Evolutionary conservation across 2,888 invertebrate genomes (phyloP), one percentile per base, ranked within the genome.

Genomic region (Phasia obesa): DNA sequence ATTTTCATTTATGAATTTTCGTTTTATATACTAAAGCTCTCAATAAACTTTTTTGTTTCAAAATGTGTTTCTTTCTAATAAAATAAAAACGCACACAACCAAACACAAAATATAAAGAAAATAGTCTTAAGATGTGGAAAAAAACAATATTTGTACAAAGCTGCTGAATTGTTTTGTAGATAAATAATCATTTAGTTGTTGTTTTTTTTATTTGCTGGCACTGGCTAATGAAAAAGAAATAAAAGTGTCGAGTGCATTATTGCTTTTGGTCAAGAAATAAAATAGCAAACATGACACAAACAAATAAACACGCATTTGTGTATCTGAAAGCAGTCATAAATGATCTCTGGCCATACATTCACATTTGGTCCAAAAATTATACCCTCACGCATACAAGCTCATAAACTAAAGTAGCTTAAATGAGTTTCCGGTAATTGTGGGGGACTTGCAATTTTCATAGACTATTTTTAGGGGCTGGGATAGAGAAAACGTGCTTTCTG

Each of bases 221-320:
- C 70, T 71, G 71, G 82, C 84, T 84, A 84, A 85, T 86, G 85
- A 86, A 86, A 86, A 85, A 85, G 85, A 84, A 85, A 86, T 86
- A 85, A 86, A 86, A 85, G 84, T 86, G 85, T 85, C 85, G 86
- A 86, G 85, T 86, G 85, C 86, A 86, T 86, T 86, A 86, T 85
- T 85, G 84, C 84, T 85, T 83, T 82, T 75, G 83, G 75, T 65
- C 65, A 75, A 59, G n/a, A 4, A 65, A 75, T 75, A 75, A 75
- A 75, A 75, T 62, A 51, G 38, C 2, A 9, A 53, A 51, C 19
- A 53, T 31, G 31, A 44, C 42, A 31, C 13, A n/a, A n/a, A 42
- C 13, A 42, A 17, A 57, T 2, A 70, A 19, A 70, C 17, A 38
- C 59, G 73, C 57, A 42, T 25, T 23, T 23, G 35, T 13, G 13